Percentiles rank a stretch among this genome's conserved stretches.
Evolutionary conservation across 1,140 invertebrate genomes (phyloP).

Genomic region (Manduca sexta): DNA sequence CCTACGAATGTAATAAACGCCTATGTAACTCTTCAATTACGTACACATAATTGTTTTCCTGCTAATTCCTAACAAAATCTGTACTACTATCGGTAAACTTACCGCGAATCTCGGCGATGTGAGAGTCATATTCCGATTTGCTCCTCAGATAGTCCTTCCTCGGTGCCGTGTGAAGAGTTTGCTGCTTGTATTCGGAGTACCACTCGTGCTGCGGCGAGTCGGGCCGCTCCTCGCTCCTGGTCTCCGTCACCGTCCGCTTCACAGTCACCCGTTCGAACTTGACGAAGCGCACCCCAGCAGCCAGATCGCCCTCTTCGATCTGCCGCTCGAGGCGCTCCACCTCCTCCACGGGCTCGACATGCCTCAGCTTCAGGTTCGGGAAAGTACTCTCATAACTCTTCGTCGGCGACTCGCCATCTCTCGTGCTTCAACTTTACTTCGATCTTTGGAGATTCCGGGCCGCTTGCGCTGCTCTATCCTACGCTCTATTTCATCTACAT

Average conservation of each 20-base stretch:
- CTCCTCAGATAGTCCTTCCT: slow-evolving; percentile 79
- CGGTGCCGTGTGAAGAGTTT: slow-evolving; percentile 70
- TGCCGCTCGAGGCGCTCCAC: slow-evolving; percentile 74
- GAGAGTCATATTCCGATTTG: slow-evolving; percentile 88
- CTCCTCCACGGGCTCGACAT: slow-evolving; percentile 47
- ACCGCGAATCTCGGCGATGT: slow-evolving; percentile 91
- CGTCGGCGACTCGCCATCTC: slow-evolving; percentile 63
- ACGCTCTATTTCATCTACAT: slow-evolving; percentile 77
- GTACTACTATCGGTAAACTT: slow-evolving; percentile 34
- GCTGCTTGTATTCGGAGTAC: slow-evolving; percentile 63
- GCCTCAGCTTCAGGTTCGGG: slow-evolving; percentile 49
- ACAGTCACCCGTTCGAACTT: slow-evolving; percentile 81
- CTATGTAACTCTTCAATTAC: too few relatives aligned
- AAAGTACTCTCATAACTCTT: slow-evolving; percentile 50
- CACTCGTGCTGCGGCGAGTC: slow-evolving; percentile 74
- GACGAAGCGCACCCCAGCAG: slow-evolving; percentile 75
- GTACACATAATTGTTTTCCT: too few relatives aligned
- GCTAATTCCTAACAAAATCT: too few relatives aligned
- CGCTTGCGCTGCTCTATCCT: slow-evolving; percentile 75
- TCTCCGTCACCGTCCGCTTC: slow-evolving; percentile 62
- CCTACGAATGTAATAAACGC: too few relatives aligned
- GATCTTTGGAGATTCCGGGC: slow-evolving; percentile 65
- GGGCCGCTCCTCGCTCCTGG: slow-evolving; percentile 59
- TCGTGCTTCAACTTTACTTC: slow-evolving; percentile 76
- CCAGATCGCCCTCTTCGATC: slow-evolving; percentile 78